Percentiles rank a stretch among this genome's conserved stretches.
These are phyloP conservation scores for Buceros bicornis DNA, from an alignment of 2,797 vertebrate species.

Conservation along the genomic window DNA sequence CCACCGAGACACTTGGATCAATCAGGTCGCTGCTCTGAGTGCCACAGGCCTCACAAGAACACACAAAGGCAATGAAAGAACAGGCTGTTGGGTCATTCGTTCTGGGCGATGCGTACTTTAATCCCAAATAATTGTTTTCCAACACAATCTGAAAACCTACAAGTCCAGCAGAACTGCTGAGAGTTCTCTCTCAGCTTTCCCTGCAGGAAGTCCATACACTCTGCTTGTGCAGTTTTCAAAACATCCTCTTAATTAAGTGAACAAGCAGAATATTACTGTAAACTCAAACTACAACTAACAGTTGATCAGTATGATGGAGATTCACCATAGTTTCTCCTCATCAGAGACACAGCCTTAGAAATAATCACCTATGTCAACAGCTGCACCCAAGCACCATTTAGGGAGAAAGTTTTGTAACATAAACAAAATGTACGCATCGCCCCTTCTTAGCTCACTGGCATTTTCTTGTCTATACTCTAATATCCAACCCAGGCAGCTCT, in stretches of 20 bases:
- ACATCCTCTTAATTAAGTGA: not conserved
- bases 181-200: not conserved
- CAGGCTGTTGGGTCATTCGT: not conserved
- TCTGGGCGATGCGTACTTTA: not conserved
- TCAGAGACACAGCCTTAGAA: not conserved
- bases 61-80: not conserved
- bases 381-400: rapidly evolving
- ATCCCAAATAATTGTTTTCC: not conserved
- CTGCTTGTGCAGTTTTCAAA: not conserved
- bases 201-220: not conserved
- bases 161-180: not conserved
- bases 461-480: not conserved
- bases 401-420: not conserved
- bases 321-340: not conserved
- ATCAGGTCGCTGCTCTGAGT: not conserved
- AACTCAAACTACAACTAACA: not conserved
- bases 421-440: rapidly evolving
- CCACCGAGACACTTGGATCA: not conserved
- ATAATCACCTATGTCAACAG: not conserved
- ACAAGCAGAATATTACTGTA: not conserved
- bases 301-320: not conserved
- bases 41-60: not conserved
- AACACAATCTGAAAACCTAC: not conserved
- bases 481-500: not conserved
- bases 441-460: not conserved